These are phyloP conservation scores for Misgurnus mizolepis DNA, from an alignment of 2,113 vertebrate genomes.

Conservation along the genomic window DNA sequence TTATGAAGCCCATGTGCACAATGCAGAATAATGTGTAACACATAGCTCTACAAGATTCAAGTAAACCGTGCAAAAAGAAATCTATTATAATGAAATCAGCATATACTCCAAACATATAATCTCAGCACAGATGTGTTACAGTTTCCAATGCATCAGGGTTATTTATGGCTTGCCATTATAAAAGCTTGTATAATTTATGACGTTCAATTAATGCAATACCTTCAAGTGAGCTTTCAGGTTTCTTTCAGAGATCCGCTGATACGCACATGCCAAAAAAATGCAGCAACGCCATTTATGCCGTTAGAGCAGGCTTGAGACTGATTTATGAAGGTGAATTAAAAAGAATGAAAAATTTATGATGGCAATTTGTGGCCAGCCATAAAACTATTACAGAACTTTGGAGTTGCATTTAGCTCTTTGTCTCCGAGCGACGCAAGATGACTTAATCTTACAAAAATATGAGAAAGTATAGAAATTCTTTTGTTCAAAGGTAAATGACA, in stretches of 20 bases:
- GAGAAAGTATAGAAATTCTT: conserved; percentile 44
- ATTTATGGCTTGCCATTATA: conserved; percentile 80
- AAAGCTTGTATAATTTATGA: conserved; percentile 81
- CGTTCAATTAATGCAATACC: conserved; percentile 76
- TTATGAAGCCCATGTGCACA: background rate
- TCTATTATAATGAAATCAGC: conserved; percentile 72
- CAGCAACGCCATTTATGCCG: conserved; percentile 74
- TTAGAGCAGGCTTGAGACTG: conserved; percentile 68
- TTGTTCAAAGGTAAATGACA: conserved; percentile 46
- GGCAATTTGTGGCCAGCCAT: conserved; percentile 78
- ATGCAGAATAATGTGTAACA: background rate
- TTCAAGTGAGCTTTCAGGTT: conserved; percentile 74
- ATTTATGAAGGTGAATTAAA: conserved; percentile 81
- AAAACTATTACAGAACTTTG: conserved; percentile 82
- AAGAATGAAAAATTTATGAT: conserved; percentile 80
- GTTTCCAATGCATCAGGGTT: conserved; percentile 75
- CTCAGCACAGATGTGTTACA: conserved; percentile 72
- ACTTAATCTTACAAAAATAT: conserved; percentile 65
- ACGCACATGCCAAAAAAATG: conserved; percentile 75
- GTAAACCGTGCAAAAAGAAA: conserved; percentile 61
- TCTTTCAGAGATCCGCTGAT: conserved; percentile 71
- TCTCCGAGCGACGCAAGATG: conserved; percentile 71
- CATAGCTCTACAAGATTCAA: conserved; percentile 14
- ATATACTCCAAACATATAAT: conserved; percentile 74
- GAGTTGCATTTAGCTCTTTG: conserved; percentile 73